Base-by-base conservation (phyloP, 2,888 invertebrate species). In the Polydrusus pterygomalis region DNA sequence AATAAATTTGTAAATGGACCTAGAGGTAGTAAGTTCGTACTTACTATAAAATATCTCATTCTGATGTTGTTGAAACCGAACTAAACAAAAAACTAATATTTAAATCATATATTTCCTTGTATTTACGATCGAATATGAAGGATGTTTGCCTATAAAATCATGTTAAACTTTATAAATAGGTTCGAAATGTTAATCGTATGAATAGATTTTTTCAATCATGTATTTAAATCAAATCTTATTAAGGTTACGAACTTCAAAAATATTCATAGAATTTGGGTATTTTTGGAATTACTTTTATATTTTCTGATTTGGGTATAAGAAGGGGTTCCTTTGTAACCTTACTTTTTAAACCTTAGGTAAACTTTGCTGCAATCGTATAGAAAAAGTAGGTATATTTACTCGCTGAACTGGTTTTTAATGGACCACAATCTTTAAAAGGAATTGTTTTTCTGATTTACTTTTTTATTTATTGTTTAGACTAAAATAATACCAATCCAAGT, bases 41-140 rank as follows among this genome's bases (percentile, higher is more conserved):
- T n/a, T 70, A 70, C 70, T 62, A 70, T 13, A n/a, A 49, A 38
- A 62, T n/a, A 62, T 38, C 15, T 60, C 62, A 70, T 69, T 67
- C 30, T 70, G 38, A 11, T 62, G 47, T 38, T 47, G 60, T 60
- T 40, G 62, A 49, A 18, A 60, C 49, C 38, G 34, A 70, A 11
- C 58, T 47, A 70, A 34, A 49, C 70, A 1, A 20, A 38, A 70
- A 47, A 70, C 70, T 70, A 62, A 62, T 34, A 34, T 49, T 25
- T 10, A 38, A 49, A 34, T 49, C 18, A n/a, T 11, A 34, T 9
- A 13, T 13, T 45, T 70, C 60, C 38, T 49, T 25, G 69, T 69
- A 54, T 69, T 43, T 69, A 69, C 43, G 15, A 25, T 20, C 38
- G n/a, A n/a, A 56, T 6, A n/a, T 11, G 54, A 34, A 68, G 68